These are phyloP conservation scores for Gephyroberyx darwinii DNA, from an alignment of 2,797 vertebrate genomes.

Conservation along the genomic window DNA sequence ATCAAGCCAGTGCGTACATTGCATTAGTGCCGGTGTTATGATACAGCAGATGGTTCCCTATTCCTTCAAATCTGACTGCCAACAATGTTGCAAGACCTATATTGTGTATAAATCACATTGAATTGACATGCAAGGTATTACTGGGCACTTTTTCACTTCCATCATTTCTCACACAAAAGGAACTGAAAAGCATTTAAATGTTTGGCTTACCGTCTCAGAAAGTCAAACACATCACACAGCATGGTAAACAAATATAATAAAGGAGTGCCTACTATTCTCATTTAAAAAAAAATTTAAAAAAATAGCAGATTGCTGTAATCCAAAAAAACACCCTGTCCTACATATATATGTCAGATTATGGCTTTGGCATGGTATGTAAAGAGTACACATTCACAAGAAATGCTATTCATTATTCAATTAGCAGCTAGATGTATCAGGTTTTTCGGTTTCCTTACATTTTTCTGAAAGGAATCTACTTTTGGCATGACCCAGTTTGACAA, in stretches of 20 bases:
- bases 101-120: neutral
- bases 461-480: neutral
- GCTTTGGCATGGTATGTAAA: too few species aligned
- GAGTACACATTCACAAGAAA: too few species aligned
- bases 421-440: too few species aligned
- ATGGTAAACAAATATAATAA: too few species aligned
- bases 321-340: too few species aligned
- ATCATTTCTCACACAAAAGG: neutral
- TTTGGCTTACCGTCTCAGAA: neutral
- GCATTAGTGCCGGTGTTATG: conserved; percentile 39
- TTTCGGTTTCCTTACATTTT: neutral
- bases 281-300: too few species aligned
- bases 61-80: conserved; percentile 37
- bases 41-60: conserved; percentile 45
- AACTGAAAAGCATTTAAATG: neutral
- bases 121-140: neutral
- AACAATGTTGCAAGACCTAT: neutral
- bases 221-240: neutral
- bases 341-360: too few species aligned
- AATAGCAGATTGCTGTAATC: too few species aligned
- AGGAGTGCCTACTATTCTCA: too few species aligned
- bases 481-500: conserved; percentile 37
- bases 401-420: too few species aligned
- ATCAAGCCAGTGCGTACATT: conserved; percentile 31
- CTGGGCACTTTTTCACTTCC: neutral